Evolutionary conservation across 2,113 vertebrate genomes (phyloP).

Genomic region (Anolis sagrei): DNA sequence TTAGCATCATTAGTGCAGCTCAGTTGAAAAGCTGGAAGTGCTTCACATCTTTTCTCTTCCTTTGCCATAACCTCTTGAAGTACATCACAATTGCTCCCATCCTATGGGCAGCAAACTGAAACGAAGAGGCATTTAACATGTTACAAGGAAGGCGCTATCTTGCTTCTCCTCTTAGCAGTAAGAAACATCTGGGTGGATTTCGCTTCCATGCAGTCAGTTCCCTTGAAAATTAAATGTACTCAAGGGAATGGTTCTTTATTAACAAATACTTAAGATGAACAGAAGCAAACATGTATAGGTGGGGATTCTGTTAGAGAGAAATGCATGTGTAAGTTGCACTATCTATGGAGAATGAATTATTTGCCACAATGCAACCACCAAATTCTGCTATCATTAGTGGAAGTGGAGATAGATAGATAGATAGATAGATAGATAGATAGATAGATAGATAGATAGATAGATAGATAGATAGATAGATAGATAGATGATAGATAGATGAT

Average conservation of each 20-base stretch:
- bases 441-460: too few relatives aligned
- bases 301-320: not conserved
- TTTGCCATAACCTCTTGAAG: not conserved
- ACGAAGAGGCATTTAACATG: not conserved
- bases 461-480: too few relatives aligned
- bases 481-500: too few relatives aligned
- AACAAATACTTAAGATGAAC: not conserved
- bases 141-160: not conserved
- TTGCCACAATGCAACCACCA: too few relatives aligned
- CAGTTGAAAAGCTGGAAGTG: not conserved
- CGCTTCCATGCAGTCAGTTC: not conserved
- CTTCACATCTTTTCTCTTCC: not conserved
- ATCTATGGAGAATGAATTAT: too few relatives aligned
- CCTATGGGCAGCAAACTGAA: not conserved
- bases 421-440: too few relatives aligned
- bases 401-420: too few relatives aligned
- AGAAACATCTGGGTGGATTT: not conserved
- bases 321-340: not conserved
- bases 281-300: not conserved
- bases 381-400: too few relatives aligned
- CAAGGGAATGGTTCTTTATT: not conserved
- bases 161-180: too few relatives aligned
- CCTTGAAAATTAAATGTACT: not conserved
- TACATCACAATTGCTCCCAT: not conserved
- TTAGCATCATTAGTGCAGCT: constrained; percentile 2